Base-by-base conservation (phyloP, 1,140 invertebrate genomes). In the Coenobita brevimanus region DNA sequence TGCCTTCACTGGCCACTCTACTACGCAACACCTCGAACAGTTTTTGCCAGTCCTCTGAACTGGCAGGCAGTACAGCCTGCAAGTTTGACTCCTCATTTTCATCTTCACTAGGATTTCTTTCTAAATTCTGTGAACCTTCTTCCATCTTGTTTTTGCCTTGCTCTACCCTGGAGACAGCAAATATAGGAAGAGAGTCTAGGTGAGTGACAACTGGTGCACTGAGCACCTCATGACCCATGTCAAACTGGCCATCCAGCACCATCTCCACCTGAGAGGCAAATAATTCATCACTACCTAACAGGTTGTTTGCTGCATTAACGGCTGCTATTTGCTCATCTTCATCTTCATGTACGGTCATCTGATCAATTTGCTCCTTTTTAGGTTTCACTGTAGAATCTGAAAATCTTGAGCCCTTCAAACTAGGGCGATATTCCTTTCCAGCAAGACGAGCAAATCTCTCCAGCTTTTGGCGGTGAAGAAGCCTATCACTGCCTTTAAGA, bases 231-330 rank as follows among this genome's bases (percentile, higher is more conserved):
- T 78, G 84, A 46, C 76, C 76, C 84, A 87, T 87, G 60, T 87
- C 84, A 71, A 87, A 87, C 84, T 87, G 84, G 15, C 84, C 84
- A 71, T 87, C 84, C 27, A 87, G 36, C 64, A 87, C 84, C 84
- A 87, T 87, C 62, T 87, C 84, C 36, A 87, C 84, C 24, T 79
- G 75, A 33, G 84, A 79, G 30, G 75, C 27, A 71, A 87, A 87
- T 13, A 87, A 60, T 33, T 87, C 84, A 71, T 87, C 84, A 57
- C 41, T 57, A n/a, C 38, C 76, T 24, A 87, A 54, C 21, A 87
- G 64, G 17, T 80, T 87, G 36, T 87, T 78, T 46, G 60, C 84
- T 30, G 69, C 75, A 54, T 87, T 36, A 27, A 80, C 84, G 21
- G 43, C 27, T 33, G 84, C 57, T 21, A 82, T 64, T 24, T 76